Base-by-base conservation (phyloP, 2,797 vertebrate genomes). In the Uromys caudimaculatus region DNA sequence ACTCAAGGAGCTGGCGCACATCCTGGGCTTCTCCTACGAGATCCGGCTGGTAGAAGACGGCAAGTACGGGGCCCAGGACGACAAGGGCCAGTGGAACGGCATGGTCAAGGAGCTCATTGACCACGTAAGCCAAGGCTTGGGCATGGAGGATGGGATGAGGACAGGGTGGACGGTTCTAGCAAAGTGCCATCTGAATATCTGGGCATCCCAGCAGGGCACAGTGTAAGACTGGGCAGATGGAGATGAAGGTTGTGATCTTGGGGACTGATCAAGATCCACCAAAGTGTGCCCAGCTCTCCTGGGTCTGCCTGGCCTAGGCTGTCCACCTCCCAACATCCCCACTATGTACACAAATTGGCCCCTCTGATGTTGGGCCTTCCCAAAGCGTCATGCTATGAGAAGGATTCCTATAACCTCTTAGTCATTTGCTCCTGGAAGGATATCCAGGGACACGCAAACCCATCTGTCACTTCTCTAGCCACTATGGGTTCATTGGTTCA, bases 11-110 rank as follows among this genome's bases (percentile, higher is more conserved):
- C 99, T 99, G 96, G 98, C 99, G 91, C 97, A 98, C 98, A 99
- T 99, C 98, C 98, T 99, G 97, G 99, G 99, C 97, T 99, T 99
- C 98, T 98, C 98, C 76, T 99, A 99, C 0, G 99, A 99, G 98
- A 99, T 99, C 98, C 99, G 99, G 0, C 98, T 99, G 97, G 99
- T 99, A 97, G 99, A 99, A 32, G 99, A 99, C 0, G 99, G 99
- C 79, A 99, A 99, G 84, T 99, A 99, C 0, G 99, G 99, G 83
- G 99, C 99, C 0, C 99, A 99, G 98, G 99, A 99, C 0, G 99
- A 99, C 97, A 99, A 99, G 98, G 99, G 99, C 96, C 99, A 99
- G 98, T 99, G 99, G 99, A 99, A 99, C 1, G 99, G 99, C 93
- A 99, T 99, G 99, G 99, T 99, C 97, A 99, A 99, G 97, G 99